Evolutionary conservation across 2,113 vertebrate species (phyloP), one percentile per base, ranked within the genome.

Genomic region (Vulpes lagopus): DNA sequence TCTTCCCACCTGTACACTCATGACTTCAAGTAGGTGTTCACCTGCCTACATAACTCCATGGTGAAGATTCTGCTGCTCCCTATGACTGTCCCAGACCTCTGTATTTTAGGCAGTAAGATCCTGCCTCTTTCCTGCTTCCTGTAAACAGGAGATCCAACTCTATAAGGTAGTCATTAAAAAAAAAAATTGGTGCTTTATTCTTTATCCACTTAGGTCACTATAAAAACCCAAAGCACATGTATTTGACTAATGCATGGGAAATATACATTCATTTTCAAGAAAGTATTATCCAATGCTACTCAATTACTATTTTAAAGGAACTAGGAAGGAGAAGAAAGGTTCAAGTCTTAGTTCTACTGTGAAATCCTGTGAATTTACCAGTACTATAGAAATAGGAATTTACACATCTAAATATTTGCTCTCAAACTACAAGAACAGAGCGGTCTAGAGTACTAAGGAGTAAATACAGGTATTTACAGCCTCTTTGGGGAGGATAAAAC

Each of bases 221-320:
- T 82, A 73, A 93, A 93, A 30, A 91, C 53, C 49, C 59, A 96
- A 89, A 80, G 57, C n/a, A 80, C 59, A 64, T 6, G 12, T 65
- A 78, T 78, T 97, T 27, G 69, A 84, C 27, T 27, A 73, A 93
- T 83, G 8, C 5, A 49, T 22, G 64, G 27, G 64, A 95, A 49
- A 91, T 57, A 59, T 25, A n/a, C 38, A 82, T 78, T 78, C 20
- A 92, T 89, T 90, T 95, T 55, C 92, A 96, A 76, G 59, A 65
- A 89, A 96, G 59, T 95, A 92, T 49, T 15, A 25, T 1, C 78
- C 5, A 25, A 7, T 27, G 27, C 1, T 71, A 55, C 12, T 64
- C 95, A 89, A 60, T 64, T 23, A 89, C 32, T 98, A n/a, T 60
- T 92, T 76, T 90, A 74, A 92, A 95, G 69, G 32, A 76, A 16